These are phyloP conservation scores for Porites australiensis DNA, from an alignment of 64 coral and sea anemone species.

Conservation along the genomic window DNA sequence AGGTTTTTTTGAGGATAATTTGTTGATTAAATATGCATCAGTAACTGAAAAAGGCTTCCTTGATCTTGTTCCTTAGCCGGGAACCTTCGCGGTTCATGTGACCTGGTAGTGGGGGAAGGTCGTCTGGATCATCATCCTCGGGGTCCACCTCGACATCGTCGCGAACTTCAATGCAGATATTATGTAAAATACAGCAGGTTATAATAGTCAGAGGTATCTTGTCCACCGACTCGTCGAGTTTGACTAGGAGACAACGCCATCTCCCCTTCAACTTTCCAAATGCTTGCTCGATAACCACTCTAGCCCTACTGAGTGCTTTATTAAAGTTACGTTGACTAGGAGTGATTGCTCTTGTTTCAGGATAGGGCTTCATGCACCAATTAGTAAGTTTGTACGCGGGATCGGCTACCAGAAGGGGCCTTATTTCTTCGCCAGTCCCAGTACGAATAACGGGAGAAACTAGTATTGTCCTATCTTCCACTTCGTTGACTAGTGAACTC, in stretches of 20 bases:
- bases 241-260: too few species aligned
- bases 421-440: constrained; percentile 6
- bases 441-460: neutral
- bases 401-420: too few species aligned
- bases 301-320: too few species aligned
- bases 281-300: too few species aligned
- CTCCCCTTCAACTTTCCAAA: too few species aligned
- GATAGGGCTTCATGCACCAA: too few species aligned
- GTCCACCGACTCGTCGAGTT: too few species aligned
- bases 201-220: too few species aligned
- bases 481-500: constrained; percentile 34
- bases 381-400: too few species aligned
- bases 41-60: neutral
- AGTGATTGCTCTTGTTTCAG: too few species aligned
- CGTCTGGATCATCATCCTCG: constrained; percentile 3
- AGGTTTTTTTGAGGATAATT: neutral
- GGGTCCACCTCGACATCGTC: constrained; percentile 3
- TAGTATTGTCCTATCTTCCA: constrained; percentile 40
- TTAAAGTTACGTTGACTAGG: too few species aligned
- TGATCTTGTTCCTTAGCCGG: constrained; percentile 36
- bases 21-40: neutral
- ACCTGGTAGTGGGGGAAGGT: constrained; percentile 8
- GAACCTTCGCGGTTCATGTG: constrained; percentile 27
- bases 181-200: too few species aligned
- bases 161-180: constrained; percentile 31